Evolutionary conservation across 1,140 invertebrate genomes (phyloP).

Genomic region (Neomicropteryx cornuta): DNA sequence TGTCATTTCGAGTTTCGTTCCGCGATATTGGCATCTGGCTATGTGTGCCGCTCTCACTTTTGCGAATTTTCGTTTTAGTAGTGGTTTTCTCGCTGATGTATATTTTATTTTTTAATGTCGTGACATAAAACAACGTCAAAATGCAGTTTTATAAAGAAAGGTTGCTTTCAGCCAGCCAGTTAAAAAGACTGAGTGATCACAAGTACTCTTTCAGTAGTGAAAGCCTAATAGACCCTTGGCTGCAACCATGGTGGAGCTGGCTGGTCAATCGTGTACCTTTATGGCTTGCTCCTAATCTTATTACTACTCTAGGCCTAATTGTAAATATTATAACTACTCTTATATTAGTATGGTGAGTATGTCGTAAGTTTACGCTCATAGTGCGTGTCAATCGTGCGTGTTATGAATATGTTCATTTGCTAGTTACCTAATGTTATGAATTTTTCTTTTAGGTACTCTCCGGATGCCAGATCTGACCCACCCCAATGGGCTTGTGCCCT

Average conservation of each 20-base stretch:
- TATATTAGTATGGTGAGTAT: slow-evolving; percentile 75
- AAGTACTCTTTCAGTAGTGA: slow-evolving; percentile 84
- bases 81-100: too few relatives aligned
- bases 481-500: slow-evolving; percentile 88
- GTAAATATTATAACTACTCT: slow-evolving; percentile 91
- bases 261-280: slow-evolving; percentile 82
- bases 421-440: slow-evolving; percentile 1
- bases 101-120: too few relatives aligned
- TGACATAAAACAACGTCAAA: too few relatives aligned
- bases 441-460: slow-evolving; percentile 45
- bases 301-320: slow-evolving; percentile 87
- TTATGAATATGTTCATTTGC: background rate
- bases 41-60: too few relatives aligned
- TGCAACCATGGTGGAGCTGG: slow-evolving; percentile 97
- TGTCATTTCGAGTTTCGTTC: too few relatives aligned
- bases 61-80: too few relatives aligned
- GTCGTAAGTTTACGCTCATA: slow-evolving; percentile 5
- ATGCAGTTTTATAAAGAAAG: slow-evolving; percentile 41
- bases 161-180: slow-evolving; percentile 36
- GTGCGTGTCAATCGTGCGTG: too few relatives aligned
- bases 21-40: too few relatives aligned
- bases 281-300: slow-evolving; percentile 95
- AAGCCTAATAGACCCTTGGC: slow-evolving; percentile 75
- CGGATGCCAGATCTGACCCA: slow-evolving; percentile 55
- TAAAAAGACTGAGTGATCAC: slow-evolving; percentile 76